A percentile compares a stretch with the other conserved stretches of the same genome.
Evolutionary conservation across 2,113 vertebrate genomes (phyloP).

Genomic region (Empidonax traillii): DNA sequence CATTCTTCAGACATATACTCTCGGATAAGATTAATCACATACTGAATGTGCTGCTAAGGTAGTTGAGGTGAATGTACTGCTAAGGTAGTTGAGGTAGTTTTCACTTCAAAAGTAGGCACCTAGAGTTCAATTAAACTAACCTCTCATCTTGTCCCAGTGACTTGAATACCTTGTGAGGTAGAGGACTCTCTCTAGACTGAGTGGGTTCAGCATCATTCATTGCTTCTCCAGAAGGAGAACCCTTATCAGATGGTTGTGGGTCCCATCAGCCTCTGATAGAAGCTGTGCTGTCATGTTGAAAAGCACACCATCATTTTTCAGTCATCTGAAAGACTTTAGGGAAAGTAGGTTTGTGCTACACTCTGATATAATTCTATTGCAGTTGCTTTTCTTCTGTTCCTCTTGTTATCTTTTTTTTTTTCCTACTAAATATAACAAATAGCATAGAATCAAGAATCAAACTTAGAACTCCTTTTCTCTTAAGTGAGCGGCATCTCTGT

Average conservation of each 20-base stretch:
- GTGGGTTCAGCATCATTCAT: not conserved
- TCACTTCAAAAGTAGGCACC: not conserved
- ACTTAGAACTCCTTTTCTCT: not conserved
- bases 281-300: accelerated
- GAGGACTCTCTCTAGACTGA: not conserved
- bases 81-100: not conserved
- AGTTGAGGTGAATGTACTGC: not conserved
- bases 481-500: not conserved
- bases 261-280: not conserved
- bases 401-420: not conserved
- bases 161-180: not conserved
- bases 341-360: not conserved
- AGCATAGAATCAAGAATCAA: not conserved
- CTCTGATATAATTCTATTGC: not conserved
- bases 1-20: not conserved
- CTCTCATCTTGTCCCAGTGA: too few relatives aligned
- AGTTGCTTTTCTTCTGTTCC: not conserved
- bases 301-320: not conserved
- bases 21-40: not conserved
- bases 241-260: not conserved
- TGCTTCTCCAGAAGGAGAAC: not conserved
- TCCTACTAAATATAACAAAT: not conserved
- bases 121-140: not conserved
- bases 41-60: not conserved
- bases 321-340: not conserved